Evolutionary conservation across 2,113 vertebrate genomes (phyloP).

Genomic region (Probosciger aterrimus): DNA sequence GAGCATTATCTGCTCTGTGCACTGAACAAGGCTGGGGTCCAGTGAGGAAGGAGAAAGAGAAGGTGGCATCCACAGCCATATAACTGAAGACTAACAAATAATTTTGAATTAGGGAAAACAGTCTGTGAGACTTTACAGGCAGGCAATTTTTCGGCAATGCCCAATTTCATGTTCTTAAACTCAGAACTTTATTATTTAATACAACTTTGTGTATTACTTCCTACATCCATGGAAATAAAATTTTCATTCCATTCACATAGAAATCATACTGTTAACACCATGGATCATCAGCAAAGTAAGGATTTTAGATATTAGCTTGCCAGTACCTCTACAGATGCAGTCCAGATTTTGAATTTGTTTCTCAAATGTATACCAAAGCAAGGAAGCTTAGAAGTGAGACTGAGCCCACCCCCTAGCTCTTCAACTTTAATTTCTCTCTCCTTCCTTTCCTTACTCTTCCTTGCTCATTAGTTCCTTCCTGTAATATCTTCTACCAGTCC

Average conservation of each 20-base stretch:
- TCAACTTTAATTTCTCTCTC: background rate
- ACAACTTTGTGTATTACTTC: background rate
- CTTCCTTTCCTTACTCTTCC: background rate
- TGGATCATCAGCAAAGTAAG: background rate
- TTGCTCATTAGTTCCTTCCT: background rate
- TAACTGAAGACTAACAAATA: background rate
- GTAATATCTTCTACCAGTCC: background rate
- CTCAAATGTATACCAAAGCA: background rate
- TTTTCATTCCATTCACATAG: background rate
- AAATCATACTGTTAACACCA: background rate
- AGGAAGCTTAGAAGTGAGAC: background rate
- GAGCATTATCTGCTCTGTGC: slow-evolving; percentile 11
- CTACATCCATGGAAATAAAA: background rate
- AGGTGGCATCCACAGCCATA: background rate
- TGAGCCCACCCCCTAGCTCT: background rate
- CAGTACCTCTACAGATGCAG: background rate
- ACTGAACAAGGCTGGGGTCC: background rate
- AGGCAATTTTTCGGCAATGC: background rate
- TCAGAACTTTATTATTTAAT: background rate
- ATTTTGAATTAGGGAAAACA: background rate
- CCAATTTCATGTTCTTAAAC: background rate
- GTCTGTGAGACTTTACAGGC: background rate
- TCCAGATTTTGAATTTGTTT: background rate
- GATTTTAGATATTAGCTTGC: background rate
- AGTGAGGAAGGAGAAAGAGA: background rate